These are phyloP conservation scores for Erythrocercus mccallii DNA, from an alignment of 2,113 vertebrate species.

Conservation along the genomic window DNA sequence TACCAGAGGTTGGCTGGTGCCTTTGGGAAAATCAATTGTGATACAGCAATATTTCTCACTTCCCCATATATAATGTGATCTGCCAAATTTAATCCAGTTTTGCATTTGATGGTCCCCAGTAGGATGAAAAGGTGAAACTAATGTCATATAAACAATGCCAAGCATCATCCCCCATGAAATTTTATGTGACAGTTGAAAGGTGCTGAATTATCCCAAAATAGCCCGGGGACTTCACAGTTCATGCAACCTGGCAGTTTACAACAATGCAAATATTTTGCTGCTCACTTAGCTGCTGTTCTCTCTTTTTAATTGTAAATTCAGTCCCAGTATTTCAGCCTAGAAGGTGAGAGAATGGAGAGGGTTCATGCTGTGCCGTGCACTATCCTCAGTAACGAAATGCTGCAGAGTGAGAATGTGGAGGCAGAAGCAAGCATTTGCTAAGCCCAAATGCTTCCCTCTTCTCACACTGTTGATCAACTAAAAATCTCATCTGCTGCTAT, in stretches of 20 bases:
- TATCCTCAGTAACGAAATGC: not conserved
- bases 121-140: constrained; percentile 69
- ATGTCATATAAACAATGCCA: constrained; percentile 66
- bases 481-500: not conserved
- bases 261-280: constrained; percentile 60
- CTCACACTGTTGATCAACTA: not conserved
- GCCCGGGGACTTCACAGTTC: constrained; percentile 51
- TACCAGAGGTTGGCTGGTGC: constrained; percentile 55
- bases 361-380: not conserved
- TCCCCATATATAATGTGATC: constrained; percentile 57
- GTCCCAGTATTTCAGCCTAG: not conserved
- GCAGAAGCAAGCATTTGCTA: not conserved
- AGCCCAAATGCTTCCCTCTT: not conserved
- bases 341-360: constrained; percentile 1
- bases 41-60: constrained; percentile 63
- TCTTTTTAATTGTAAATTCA: constrained; percentile 53
- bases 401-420: not conserved
- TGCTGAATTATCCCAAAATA: constrained; percentile 59
- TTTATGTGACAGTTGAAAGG: constrained; percentile 68
- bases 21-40: constrained; percentile 68
- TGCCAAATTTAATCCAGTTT: constrained; percentile 68
- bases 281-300: constrained; percentile 37
- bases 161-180: constrained; percentile 63
- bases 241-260: constrained; percentile 47
- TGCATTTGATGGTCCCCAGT: constrained; percentile 59